A percentile compares a stretch with the other conserved stretches of the same genome.
Evolutionary conservation across 2,888 invertebrate species (phyloP).

Genomic region (Bombylius discolor): DNA sequence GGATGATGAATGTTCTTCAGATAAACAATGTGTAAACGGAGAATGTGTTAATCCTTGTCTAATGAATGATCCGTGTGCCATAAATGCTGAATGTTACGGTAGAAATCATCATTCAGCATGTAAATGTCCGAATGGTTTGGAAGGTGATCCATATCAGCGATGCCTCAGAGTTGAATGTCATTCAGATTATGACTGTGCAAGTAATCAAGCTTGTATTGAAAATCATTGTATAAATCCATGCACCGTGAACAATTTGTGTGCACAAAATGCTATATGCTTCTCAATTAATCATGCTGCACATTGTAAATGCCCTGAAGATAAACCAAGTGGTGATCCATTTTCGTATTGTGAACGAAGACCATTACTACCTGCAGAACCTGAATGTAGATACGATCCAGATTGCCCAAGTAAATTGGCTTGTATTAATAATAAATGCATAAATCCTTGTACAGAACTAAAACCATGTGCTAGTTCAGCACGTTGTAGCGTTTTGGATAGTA

Average conservation of each 20-base stretch:
- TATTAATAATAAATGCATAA: conserved; percentile 60
- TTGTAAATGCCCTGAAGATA: conserved; percentile 68
- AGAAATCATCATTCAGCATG: conserved; percentile 67
- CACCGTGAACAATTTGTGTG: conserved; percentile 57
- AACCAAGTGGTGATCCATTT: conserved; percentile 68
- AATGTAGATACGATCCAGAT: conserved; percentile 64
- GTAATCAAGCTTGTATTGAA: conserved; percentile 55
- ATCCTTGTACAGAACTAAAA: conserved; percentile 61
- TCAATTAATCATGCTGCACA: conserved; percentile 66
- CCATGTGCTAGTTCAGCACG: conserved; percentile 63
- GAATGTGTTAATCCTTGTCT: conserved; percentile 73
- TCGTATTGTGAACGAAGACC: conserved; percentile 54
- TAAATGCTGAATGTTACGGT: conserved; percentile 74
- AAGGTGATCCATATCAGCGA: conserved; percentile 67
- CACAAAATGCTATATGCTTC: conserved; percentile 68
- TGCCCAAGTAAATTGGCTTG: conserved; percentile 73
- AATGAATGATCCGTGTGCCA: conserved; percentile 65
- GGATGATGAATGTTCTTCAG: conserved; percentile 67
- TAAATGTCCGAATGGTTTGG: conserved; percentile 60
- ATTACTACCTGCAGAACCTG: conserved; percentile 41
- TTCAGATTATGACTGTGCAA: conserved; percentile 64
- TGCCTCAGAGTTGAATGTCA: conserved; percentile 70
- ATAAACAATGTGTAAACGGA: conserved; percentile 68
- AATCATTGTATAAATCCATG: conserved; percentile 73
- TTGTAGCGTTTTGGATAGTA: conserved; percentile 72